Evolutionary conservation across 2,797 vertebrate species (phyloP), one percentile per base, ranked within the genome.

Genomic region (Protonibea diacanthus): DNA sequence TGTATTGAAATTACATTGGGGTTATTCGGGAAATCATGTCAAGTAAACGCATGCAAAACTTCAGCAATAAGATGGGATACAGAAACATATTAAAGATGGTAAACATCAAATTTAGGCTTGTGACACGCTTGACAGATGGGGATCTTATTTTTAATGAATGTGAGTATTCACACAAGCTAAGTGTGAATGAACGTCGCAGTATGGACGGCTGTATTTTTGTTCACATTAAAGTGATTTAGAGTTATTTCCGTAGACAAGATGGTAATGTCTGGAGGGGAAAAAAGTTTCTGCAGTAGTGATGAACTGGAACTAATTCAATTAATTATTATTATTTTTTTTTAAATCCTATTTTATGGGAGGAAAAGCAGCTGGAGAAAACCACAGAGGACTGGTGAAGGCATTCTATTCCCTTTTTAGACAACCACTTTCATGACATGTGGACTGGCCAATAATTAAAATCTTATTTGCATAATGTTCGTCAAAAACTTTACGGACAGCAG

Each of bases 401-500:
- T 80, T 89, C 71, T 71, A 38, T 87, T 83, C 86, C 77, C 64
- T 86, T 69, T 38, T 82, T 72, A 84, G 79, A 93, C 78, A 60
- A 88, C 76, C 71, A 83, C 89, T 93, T 91, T 93, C 86, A 92
- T 90, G 89, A 87, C 89, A 78, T 81, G 87, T 71, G 80, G 81
- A 92, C 90, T 83, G 78, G 86, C 87, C 87, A 89, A 86, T 93
- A 94, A 94, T 95, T 93, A 90, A 93, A 92, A 88, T 80, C 63
- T 1, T 81, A 94, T 94, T 94, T 93, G 91, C 93, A 94, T 94
- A 94, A 90, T 89, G 83, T 91, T 88, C 83, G 86, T 88, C 71
- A 83, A 90, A 93, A 93, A 92, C 78, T 85, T 93, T 86, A 92
- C 86, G 86, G 89, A 92, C 87, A 91, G 87, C 90, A 91, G 90